Base-by-base conservation (phyloP, 2,888 invertebrate genomes). In the Drosophila kuntzei region DNA sequence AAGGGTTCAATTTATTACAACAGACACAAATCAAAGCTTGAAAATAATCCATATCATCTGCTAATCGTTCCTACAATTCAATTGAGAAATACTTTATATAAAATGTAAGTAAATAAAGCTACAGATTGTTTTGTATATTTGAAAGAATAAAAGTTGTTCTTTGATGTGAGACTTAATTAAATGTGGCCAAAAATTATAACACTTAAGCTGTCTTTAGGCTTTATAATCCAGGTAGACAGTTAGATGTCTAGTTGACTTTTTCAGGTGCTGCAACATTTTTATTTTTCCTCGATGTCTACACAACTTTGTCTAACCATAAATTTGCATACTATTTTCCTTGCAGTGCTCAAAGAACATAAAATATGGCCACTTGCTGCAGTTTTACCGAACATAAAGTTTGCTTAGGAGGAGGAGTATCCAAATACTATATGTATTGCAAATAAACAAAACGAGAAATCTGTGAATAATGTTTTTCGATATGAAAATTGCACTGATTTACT, bases 401-500 rank as follows among this genome's bases (percentile, higher is more conserved):
- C 70, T 71, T 62, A 60, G 70, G 36, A n/a, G 36, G 4, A 25
- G 39, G 32, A 22, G 20, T 29, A 14, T 16, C 41, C 32, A 18
- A 58, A 68, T 76, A 76, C 7, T 11, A 11, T 29, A 57, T 69
- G 76, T 76, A 82, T 68, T 79, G 72, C 70, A 70, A 66, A 80
- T 82, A 82, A 82, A 85, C 83, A 86, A 82, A 75, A 65, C 57
- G 44, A 44, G 46, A 58, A 74, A 66, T 66, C 84, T 68, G 84
- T 82, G 87, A 82, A 69, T 84, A 82, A 82, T 87, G 87, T 69
- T 71, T 70, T 68, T 62, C 70, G 82, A 82, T 82, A 82, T 80
- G 87, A 72, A 80, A 82, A 82, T 76, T 72, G 78, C 82, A 84
- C 87, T 82, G 82, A 82, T 82, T 84, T 87, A 82, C 66, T 78